Evolutionary conservation across 2,113 vertebrate genomes (phyloP).

Genomic region (Monopterus albus): DNA sequence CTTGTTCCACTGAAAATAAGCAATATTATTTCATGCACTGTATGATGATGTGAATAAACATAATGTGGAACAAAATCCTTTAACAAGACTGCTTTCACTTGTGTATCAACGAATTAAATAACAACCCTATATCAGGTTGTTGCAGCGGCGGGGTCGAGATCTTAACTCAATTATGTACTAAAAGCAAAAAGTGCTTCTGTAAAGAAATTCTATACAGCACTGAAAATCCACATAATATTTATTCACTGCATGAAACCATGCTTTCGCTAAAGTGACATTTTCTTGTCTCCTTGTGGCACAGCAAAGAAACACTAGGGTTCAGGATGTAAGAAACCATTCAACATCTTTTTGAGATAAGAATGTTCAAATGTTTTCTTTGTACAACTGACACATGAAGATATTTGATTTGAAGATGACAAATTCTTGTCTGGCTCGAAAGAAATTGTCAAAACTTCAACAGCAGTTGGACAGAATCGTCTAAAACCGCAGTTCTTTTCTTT

Average conservation of each 20-base stretch:
- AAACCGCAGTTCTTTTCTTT: no score
- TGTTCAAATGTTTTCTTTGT: slow-evolving; percentile 16
- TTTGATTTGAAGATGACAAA: slow-evolving; percentile 14
- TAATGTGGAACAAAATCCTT: background rate
- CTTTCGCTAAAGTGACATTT: no score
- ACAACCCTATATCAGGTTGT: no score
- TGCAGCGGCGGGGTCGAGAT: background rate
- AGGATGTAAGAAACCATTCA: background rate
- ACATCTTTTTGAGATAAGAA: background rate
- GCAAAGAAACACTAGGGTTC: background rate
- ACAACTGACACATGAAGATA: slow-evolving; percentile 6
- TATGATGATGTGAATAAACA: background rate
- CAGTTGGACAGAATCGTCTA: slow-evolving; percentile 1
- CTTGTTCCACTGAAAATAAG: background rate
- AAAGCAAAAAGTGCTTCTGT: background rate
- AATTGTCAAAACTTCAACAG: slow-evolving; percentile 24
- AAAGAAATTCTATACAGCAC: background rate
- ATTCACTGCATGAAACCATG: no score
- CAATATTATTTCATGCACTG: background rate
- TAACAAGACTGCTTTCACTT: no score
- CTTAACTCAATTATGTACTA: slow-evolving; percentile 1
- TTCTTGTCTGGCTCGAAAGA: slow-evolving; percentile 14
- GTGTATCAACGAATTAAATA: no score
- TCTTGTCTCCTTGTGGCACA: background rate
- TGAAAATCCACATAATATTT: no score